Evolutionary conservation across 1,140 invertebrate species (phyloP), one percentile per base, ranked within the genome.

Genomic region (Lordiphosa clarofinis): DNA sequence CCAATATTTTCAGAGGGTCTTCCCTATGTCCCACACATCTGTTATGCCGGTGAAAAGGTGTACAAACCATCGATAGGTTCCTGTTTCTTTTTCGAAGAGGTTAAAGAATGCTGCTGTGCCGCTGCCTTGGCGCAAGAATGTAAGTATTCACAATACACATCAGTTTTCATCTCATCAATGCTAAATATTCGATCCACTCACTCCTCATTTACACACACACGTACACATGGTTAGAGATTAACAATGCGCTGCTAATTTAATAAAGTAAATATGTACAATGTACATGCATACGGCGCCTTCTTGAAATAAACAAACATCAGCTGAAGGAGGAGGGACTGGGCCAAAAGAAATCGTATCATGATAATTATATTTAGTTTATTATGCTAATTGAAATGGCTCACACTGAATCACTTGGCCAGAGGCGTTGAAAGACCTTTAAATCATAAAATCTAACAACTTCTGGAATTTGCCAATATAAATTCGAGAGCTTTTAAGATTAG

Each of bases 71-170:
- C 90, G 13, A 90, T 91, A 24, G 89, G 84, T 24, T 90, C 93
- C 67, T 94, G 93, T 65, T 91, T 90, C 42, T 90, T 91, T 61
- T 94, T 93, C 66, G 88, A 89, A 44, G 90, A 92, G 74, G 65
- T 93, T 37, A 90, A 92, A 59, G 91, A 91, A 62, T 94, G 93
- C 68, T 94, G 93, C 65, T 94, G 93, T 84, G 90, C 92, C 64
- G 84, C 90, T 46, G 89, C 90, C 57, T 89, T 91, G 63, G 89
- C 90, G 39, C 89, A 90, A 65, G 88, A 90, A 78, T 93, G 93
- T 93, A 89, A 92, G 92, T 70, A 46, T 6, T 7, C n/a, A 40
- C 90, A 7, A 9, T 31, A 21, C 15, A 37, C 39, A 43, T 38
- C 36, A 50, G 28, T 33, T 55, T 33, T 0, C 13, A 35, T 11